These are phyloP conservation scores for Epsilonema sp. DNA, from an alignment of 2,888 invertebrate genomes.

Conservation along the genomic window DNA sequence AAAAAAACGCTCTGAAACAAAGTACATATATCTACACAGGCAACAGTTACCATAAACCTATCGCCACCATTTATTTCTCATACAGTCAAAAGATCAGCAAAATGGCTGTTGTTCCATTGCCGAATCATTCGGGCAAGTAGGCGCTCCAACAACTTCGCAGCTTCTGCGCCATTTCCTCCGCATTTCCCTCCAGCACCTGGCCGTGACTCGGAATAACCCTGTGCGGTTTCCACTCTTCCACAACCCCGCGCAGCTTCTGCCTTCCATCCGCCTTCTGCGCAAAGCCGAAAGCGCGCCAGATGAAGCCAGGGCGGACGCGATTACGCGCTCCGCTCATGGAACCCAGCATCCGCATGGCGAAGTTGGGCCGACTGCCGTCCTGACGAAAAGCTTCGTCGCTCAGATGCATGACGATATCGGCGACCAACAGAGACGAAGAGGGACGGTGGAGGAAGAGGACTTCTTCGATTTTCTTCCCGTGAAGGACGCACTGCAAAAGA, in stretches of 20 bases:
- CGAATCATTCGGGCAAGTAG: too few relatives aligned
- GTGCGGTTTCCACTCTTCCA: background rate
- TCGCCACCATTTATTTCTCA: too few relatives aligned
- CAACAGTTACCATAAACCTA: too few relatives aligned
- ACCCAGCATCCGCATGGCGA: constrained; percentile 20
- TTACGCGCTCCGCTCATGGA: background rate
- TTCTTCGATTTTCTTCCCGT: too few relatives aligned
- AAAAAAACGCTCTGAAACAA: too few relatives aligned
- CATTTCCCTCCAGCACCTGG: background rate
- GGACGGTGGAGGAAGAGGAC: background rate
- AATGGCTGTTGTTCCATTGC: too few relatives aligned
- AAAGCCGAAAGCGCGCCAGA: background rate
- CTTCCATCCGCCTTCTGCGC: background rate
- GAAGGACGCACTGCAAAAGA: too few relatives aligned
- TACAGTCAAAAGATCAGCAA: too few relatives aligned
- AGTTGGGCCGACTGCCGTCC: constrained; percentile 39
- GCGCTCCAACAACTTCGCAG: background rate
- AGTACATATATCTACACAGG: too few relatives aligned
- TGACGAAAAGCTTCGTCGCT: too few relatives aligned
- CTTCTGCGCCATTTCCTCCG: background rate
- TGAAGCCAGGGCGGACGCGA: background rate
- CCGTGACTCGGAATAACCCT: background rate
- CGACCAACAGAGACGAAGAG: background rate
- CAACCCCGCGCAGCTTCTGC: background rate
- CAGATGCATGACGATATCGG: background rate